phyloP scores from a whole-genome alignment of 2,797 vertebrate species.

The Pangasius larnaudii region DNA sequence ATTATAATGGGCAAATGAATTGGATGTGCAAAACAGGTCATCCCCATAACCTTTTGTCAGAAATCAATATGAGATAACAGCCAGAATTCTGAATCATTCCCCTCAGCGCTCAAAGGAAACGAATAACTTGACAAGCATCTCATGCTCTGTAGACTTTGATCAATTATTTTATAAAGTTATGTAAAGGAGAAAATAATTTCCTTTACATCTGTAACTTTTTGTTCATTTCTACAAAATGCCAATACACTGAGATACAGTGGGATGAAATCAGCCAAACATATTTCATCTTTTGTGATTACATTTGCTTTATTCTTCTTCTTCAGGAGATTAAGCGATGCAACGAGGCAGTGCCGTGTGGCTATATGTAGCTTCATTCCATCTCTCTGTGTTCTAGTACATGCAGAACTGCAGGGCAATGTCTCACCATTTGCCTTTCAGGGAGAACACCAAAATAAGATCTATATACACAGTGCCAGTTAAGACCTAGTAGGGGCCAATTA shows the following conservation, averaged over 20 bases:
- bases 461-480: background rate
- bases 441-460: conserved; percentile 6
- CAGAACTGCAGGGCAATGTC: background rate
- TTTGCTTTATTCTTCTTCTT: conserved; percentile 32
- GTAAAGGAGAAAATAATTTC: conserved; percentile 47
- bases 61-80: conserved; percentile 37
- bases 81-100: conserved; percentile 3
- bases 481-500: background rate
- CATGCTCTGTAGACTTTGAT: conserved; percentile 20
- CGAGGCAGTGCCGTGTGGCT: conserved; percentile 43
- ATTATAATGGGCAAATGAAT: conserved; percentile 13
- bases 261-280: conserved; percentile 29
- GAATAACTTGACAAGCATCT: conserved; percentile 8
- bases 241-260: conserved; percentile 33
- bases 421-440: conserved; percentile 12
- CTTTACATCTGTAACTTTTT: conserved; percentile 25
- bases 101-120: conserved; percentile 22
- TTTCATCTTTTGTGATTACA: conserved; percentile 34
- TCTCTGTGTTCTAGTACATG: conserved; percentile 11
- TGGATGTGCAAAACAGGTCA: conserved; percentile 16
- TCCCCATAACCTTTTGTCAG: background rate
- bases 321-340: conserved; percentile 44
- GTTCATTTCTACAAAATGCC: conserved; percentile 36
- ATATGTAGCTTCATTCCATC: conserved; percentile 36
- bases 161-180: conserved; percentile 32